Base-by-base conservation (phyloP, 2,888 invertebrate genomes). In the Catotricha subobsoleta region DNA sequence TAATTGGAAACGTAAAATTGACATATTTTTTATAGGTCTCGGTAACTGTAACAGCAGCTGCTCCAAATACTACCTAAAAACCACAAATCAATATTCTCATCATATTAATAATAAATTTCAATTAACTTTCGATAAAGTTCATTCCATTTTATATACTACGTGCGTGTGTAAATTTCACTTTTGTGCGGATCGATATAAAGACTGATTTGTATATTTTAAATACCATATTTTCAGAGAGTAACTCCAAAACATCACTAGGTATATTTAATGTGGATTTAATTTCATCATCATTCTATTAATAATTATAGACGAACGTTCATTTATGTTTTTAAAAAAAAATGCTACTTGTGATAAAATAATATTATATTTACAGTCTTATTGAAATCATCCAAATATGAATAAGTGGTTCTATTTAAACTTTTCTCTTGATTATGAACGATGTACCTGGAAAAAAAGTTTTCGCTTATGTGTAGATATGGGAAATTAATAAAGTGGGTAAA, bases 1-100 rank as follows among this genome's bases (percentile, higher is more conserved):
- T 83, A 39, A 90, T 72, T 0, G 84, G 73, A 20, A 67, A 62
- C 0, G 88, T 87, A 54, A 81, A 90, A 59, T 87, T 84, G 29
- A 86, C 71, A 4, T 69, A 49, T 29, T 55, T 55, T 33, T 48
- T 54, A 20, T 55, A 49, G 2, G 52, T 50, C 34, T 62, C 59
- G 45, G 60, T 57, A 3, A 62, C 53, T 3, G 62, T 62, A 23
- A 53, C 53, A 19, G 56, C 63, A 27, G 59, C 53, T 2, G 62
- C 63, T 5, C 56, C 60, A 43, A 63, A 45, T 12, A 63, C 13
- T 2, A 43, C 39, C 42, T 42, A 15, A 12, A 36, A 36, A 34
- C 21, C 34, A 34, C 5, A 34, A n/a, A 13, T 34, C 12, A 34
- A 20, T 21, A 8, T 15, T 4, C 21, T 34, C 15, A 20, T 34